Base-by-base conservation (phyloP, 2,113 vertebrate species). In the Sorex fumeus region DNA sequence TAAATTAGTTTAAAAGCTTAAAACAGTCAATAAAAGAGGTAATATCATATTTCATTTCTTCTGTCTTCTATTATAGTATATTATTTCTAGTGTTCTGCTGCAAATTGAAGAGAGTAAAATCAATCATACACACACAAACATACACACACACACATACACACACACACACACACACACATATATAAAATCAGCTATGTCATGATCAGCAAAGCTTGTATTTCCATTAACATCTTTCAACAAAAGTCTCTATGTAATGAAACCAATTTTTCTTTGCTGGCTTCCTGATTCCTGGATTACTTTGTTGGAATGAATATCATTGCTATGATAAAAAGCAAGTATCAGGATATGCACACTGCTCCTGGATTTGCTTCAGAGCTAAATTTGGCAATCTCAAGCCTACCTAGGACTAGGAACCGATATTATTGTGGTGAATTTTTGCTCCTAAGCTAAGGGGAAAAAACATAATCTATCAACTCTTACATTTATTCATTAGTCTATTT, bases 281-380 rank as follows among this genome's bases (percentile, higher is more conserved):
- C 8, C 40, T 79, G n/a, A 72, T 77, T 76, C 34, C 62, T 76
- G 8, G 50, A 72, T 87, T 76, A 66, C 50, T 81, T 47, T 92
- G n/a, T 72, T 90, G 79, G 36, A 71, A 67, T 16, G 18, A 15
- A 76, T 90, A n/a, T 76, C 67, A 92, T 28, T 83, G 12, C 13
- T 27, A 10, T n/a, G 3, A 4, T 3, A 83, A 23, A 43, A 16
- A 77, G 36, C 47, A 50, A 83, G 79, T 85, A 81, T 67, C 45
- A 60, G 34, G 69, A 71, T 13, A 66, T 11, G 50, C 4, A 34
- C 67, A 34, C 25, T 36, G 0, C 45, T 86, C 23, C 47, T 87
- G n/a, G 34, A 32, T 64, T 85, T 86, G 76, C 83, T 70, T 88
- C 74, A 80, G 28, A 13, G 11, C 25, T 62, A 77, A 23, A 32